Evolutionary conservation across 92 coral and sea anemone genomes (phyloP).

Genomic region (Paramuricea clavata): DNA sequence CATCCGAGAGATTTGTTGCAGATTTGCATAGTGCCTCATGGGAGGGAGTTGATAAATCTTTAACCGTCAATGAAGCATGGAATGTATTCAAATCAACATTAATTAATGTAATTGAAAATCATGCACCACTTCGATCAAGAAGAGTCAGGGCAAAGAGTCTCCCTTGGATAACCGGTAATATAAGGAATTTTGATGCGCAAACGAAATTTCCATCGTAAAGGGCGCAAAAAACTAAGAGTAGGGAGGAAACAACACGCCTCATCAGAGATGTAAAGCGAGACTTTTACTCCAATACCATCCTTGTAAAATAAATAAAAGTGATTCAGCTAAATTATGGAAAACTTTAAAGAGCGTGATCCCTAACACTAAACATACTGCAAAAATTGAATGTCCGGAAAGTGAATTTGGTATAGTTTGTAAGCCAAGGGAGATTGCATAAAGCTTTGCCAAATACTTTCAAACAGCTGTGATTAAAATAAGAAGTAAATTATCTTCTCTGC

Average conservation of each 20-base stretch:
- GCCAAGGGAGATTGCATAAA: conserved; percentile 44
- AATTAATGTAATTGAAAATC: conserved; percentile 26
- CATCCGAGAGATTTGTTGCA: neutral
- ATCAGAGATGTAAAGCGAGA: conserved; percentile 67
- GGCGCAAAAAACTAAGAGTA: conserved; percentile 50
- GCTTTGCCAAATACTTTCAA: conserved; percentile 58
- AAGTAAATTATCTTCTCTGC: neutral
- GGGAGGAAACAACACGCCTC: conserved; percentile 59
- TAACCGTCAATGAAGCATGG: conserved; percentile 18
- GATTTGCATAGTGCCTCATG: conserved; percentile 49
- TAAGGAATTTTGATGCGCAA: conserved; percentile 61
- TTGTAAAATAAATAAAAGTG: conserved; percentile 51
- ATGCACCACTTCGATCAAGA: conserved; percentile 54
- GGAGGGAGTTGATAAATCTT: conserved; percentile 36
- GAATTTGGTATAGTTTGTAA: conserved; percentile 51
- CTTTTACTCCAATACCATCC: conserved; percentile 56
- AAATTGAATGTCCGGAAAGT: conserved; percentile 56
- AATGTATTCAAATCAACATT: conserved; percentile 25
- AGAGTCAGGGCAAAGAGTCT: conserved; percentile 58
- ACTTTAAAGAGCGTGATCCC: conserved; percentile 49
- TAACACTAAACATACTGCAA: conserved; percentile 25
- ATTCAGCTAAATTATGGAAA: conserved; percentile 58
- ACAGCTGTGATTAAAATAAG: conserved; percentile 46
- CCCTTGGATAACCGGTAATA: conserved; percentile 67
- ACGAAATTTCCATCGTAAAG: conserved; percentile 67